Evolutionary conservation across 2,888 invertebrate species (phyloP), one percentile per base, ranked within the genome.

Genomic region (Euclidia mi): DNA sequence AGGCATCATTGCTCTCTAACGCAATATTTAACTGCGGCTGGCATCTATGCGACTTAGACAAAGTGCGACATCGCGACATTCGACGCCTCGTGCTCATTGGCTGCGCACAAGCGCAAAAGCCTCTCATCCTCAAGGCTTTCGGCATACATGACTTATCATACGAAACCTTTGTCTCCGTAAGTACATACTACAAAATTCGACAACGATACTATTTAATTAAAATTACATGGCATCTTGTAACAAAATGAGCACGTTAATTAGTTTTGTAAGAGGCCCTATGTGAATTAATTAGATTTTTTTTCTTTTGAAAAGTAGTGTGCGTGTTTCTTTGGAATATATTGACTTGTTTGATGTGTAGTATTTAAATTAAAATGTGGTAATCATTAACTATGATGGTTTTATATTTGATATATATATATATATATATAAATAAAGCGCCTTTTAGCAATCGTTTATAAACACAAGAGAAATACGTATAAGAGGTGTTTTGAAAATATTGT

Each of bases 91-190:
- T 92, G n/a, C 75, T 92, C 3, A 88, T 95, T 17, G 89, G 92
- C 14, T 90, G 91, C 74, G 79, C 87, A n/a, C 90, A 92, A 64
- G 89, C 95, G 18, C 92, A 94, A 63, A 91, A 90, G 38, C 91
- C 94, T 0, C 80, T 94, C 1, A 79, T 92, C 25, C 81, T 95
- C 2, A 94, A 94, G 60, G 94, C 95, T 1, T 95, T 94, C 47
- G 92, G 92, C 1, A 87, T 93, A 40, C 89, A 91, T 55, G 91
- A 92, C 53, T 76, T 94, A 48, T 94, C 94, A 0, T 94, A 93
- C 61, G 85, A 73, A 48, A 92, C 92, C 10, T 94, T 93, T 71
- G 92, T 93, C 9, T 91, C 90, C 49, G 93, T 93, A 78, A 86
- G 87, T 73, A 44, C 11, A 34, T 34, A 28, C n/a, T 10, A 12